Percentiles rank a stretch among this genome's conserved stretches.
Conservation (phyloP, 2,113 vertebrate species). For the Tenrec ecaudatus region DNA sequence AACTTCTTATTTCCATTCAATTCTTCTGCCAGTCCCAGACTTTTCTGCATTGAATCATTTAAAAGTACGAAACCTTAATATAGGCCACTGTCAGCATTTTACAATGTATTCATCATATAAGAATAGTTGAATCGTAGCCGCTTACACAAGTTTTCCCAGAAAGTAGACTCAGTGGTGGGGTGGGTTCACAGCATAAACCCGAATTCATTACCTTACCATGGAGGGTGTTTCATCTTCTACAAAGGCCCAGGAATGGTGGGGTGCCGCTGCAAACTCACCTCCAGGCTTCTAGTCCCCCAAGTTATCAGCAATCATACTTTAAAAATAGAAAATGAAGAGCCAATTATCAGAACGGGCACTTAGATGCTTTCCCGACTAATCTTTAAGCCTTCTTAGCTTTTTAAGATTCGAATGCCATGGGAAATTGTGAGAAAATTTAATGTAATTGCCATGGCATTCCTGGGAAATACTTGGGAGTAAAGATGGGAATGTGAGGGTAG, state of each 20-base stretch:
- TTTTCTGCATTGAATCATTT: background rate
- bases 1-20: background rate
- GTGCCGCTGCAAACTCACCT: background rate
- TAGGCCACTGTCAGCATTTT: background rate
- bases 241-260: background rate
- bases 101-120: background rate
- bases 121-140: background rate
- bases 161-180: background rate
- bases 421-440: slow-evolving; percentile 23
- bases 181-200: background rate
- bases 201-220: background rate
- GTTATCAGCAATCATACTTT: background rate
- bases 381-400: background rate
- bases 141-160: background rate
- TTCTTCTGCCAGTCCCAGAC: background rate
- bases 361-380: background rate
- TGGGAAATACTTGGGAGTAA: background rate
- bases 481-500: background rate
- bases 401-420: background rate
- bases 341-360: background rate
- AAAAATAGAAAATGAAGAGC: background rate
- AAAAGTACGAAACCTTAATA: background rate
- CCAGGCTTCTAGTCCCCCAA: background rate
- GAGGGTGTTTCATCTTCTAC: background rate
- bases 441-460: background rate